Evolutionary conservation across 2,113 vertebrate genomes (phyloP).

Genomic region (Albula goreensis): DNA sequence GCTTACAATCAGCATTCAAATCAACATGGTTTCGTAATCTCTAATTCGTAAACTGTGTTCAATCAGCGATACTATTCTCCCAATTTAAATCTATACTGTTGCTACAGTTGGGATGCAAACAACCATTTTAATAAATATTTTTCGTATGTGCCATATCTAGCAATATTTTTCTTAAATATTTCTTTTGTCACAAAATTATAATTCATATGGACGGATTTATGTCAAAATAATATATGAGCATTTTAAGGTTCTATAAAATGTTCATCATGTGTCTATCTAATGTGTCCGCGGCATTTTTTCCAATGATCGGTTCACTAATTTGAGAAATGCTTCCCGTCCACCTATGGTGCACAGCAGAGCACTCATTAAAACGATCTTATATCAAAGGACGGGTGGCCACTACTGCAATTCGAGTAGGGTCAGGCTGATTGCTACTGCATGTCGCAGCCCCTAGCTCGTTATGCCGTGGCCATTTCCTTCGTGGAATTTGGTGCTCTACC

Average conservation of each 20-base stretch:
- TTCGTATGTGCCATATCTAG: too few relatives aligned
- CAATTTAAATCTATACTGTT: too few relatives aligned
- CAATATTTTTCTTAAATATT: background rate
- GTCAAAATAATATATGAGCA: background rate
- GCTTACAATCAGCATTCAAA: too few relatives aligned
- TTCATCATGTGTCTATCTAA: background rate
- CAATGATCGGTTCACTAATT: background rate
- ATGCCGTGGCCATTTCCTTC: background rate
- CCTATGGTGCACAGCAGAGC: background rate
- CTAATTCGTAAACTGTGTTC: too few relatives aligned
- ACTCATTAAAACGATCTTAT: background rate
- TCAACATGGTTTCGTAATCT: too few relatives aligned
- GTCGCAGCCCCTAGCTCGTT: background rate
- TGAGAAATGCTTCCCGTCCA: background rate
- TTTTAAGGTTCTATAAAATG: too few relatives aligned
- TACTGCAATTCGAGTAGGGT: background rate
- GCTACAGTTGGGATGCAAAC: too few relatives aligned
- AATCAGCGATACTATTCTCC: too few relatives aligned
- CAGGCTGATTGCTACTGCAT: background rate
- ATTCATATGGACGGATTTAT: background rate
- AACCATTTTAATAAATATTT: too few relatives aligned
- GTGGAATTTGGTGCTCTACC: background rate
- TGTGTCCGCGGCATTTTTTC: background rate
- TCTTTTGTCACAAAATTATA: background rate
- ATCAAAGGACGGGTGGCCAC: background rate